A percentile compares a stretch with the other conserved stretches of the same genome.
These are phyloP conservation scores for Graphium colonna DNA, from an alignment of 2,888 invertebrate genomes.

Conservation along the genomic window DNA sequence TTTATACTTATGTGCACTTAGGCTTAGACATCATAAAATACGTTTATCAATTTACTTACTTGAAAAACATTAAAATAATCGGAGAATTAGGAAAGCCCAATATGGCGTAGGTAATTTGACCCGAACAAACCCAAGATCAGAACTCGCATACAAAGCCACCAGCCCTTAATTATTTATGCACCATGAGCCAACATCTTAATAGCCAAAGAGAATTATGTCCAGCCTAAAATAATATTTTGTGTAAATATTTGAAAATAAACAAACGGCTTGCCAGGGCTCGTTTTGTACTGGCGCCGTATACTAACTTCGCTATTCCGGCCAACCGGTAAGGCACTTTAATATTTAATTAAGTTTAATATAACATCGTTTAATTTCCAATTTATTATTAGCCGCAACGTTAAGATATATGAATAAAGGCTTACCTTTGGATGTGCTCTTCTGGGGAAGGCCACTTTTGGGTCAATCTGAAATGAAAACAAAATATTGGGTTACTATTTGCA, in stretches of 20 bases:
- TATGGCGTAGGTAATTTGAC: background rate
- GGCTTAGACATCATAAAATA: too few species aligned
- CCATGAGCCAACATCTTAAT: conserved; percentile 76
- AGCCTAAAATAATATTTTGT: conserved; percentile 79
- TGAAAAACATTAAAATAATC: too few species aligned
- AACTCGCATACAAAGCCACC: conserved; percentile 75
- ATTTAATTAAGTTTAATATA: conserved; percentile 58
- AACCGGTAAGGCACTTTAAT: conserved; percentile 53
- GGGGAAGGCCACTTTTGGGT: conserved; percentile 99
- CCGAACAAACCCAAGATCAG: conserved; percentile 57
- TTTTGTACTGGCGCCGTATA: conserved; percentile 58
- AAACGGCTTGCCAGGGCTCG: conserved; percentile 51
- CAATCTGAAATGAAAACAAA: conserved; percentile 89
- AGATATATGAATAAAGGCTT: conserved; percentile 68
- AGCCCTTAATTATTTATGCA: conserved; percentile 76
- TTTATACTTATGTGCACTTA: too few species aligned
- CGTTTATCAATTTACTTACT: too few species aligned
- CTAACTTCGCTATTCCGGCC: conserved; percentile 51
- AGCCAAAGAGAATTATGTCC: conserved; percentile 69
- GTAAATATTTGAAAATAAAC: conserved; percentile 77
- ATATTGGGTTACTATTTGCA: background rate
- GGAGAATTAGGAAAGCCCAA: too few species aligned
- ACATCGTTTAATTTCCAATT: conserved; percentile 55
- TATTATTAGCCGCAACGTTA: conserved; percentile 43
- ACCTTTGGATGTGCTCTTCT: conserved; percentile 99